phyloP scores from a whole-genome alignment of 2,888 invertebrate species.

The Agriopis marginaria region DNA sequence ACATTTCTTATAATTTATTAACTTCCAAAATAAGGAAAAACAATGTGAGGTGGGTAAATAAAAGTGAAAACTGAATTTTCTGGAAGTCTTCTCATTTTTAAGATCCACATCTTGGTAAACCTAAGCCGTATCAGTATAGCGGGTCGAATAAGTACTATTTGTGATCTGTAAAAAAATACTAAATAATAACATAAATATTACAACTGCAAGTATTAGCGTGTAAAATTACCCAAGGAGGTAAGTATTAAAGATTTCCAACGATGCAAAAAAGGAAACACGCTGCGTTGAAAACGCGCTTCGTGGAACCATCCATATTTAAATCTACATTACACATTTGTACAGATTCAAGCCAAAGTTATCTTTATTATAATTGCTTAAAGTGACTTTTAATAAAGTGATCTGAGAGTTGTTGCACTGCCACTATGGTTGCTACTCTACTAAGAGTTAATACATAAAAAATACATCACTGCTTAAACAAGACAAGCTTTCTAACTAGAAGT shows the following conservation, averaged over 20 bases:
- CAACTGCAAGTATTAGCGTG: slow-evolving; percentile 26
- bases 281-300: slow-evolving; percentile 22
- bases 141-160: background rate
- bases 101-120: no score
- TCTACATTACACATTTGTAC: slow-evolving; percentile 15
- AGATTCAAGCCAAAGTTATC: slow-evolving; percentile 6
- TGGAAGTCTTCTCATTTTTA: no score
- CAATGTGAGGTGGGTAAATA: no score
- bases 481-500: no score
- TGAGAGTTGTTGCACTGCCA: no score
- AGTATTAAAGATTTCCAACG: slow-evolving; percentile 30
- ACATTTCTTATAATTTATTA: no score
- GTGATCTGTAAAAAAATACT: background rate
- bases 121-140: no score
- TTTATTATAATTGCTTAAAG: slow-evolving; percentile 11
- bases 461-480: background rate
- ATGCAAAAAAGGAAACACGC: slow-evolving; percentile 21
- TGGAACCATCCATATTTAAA: slow-evolving; percentile 40
- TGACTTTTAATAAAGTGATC: background rate
- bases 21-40: no score
- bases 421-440: slow-evolving; percentile 1
- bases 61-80: no score
- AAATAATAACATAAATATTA: slow-evolving; percentile 12
- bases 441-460: background rate
- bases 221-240: slow-evolving; percentile 22